Conservation (phyloP, 2,113 vertebrate species). For the Larimichthys polyactis region DNA sequence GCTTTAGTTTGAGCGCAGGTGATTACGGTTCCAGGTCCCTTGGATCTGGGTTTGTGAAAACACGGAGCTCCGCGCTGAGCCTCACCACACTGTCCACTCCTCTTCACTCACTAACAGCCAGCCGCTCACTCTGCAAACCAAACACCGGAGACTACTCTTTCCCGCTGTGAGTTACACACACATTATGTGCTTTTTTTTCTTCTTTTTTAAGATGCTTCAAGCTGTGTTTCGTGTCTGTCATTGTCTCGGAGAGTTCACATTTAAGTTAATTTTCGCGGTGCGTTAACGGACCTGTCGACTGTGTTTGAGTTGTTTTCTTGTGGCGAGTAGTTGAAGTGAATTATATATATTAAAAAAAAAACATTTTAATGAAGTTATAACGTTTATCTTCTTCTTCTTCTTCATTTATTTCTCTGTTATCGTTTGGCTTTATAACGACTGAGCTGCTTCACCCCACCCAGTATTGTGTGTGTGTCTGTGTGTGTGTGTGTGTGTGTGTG, state of each 20-base stretch:
- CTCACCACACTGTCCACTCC: constrained; percentile 37
- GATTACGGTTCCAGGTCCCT: constrained; percentile 72
- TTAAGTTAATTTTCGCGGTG: not conserved
- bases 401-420: not conserved
- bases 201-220: constrained; percentile 17
- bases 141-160: constrained; percentile 30
- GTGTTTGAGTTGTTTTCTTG: not conserved
- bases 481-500: not conserved
- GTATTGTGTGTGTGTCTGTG: not conserved
- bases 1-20: not conserved
- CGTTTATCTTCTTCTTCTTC: not conserved
- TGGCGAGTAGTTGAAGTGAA: not conserved
- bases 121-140: not conserved
- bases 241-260: constrained; percentile 29
- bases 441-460: constrained; percentile 21
- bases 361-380: not conserved
- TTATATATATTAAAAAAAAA: not conserved
- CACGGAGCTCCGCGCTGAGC: constrained; percentile 57
- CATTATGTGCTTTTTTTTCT: not conserved
- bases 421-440: not conserved
- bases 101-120: not conserved
- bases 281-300: not conserved
- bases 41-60: constrained; percentile 58
- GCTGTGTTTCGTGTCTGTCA: constrained; percentile 15
- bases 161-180: constrained; percentile 62